Base-by-base conservation (phyloP, 2,888 invertebrate species). In the Azorinus chamasolen region DNA sequence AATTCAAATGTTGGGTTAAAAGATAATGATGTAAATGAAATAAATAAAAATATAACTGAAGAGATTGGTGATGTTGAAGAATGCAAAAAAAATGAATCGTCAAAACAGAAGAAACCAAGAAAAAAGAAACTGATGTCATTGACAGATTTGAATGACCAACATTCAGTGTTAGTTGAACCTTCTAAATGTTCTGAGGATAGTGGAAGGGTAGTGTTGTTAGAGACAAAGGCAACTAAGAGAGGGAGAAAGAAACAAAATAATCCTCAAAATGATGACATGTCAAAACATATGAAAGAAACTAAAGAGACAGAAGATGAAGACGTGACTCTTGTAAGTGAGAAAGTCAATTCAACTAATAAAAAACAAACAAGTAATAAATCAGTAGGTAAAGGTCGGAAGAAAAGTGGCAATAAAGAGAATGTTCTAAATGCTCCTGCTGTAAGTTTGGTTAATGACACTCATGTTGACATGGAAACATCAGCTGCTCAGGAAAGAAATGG, bases 41-140 rank as follows among this genome's bases (percentile, higher is more conserved):
- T 10, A 32, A 10, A 10, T 10, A 32, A 4, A 32, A 32, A 32
- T 32, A 10, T 32, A 32, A 32, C 32, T 32, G 5, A 32, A 6
- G 4, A 32, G 32, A 10, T 32, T 10, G n/a, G 32, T 32, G 32
- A 32, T 6, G 32, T 6, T 4, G 32, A 32, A 32, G 10, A 32
- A 32, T 32, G 32, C n/a, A n/a, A n/a, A n/a, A n/a, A n/a, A n/a
- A n/a, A n/a, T 32, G 32, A 32, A 10, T 6, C 20, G 1, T 22
- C 16, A 2, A 75, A 73, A 46, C 41, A 22, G 2, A 80, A 75
- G 46, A 70, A 25, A 20, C 65, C 64, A 14, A 72, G 48, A 39
- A 83, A 84, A 62, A 86, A 81, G 68, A 86, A 83, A 65, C 64
- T 86, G n/a, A 41, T 86, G 59, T 71, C 83, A n/a, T 46, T 82